phyloP scores from a whole-genome alignment of 2,888 invertebrate genomes.

The Ephialtes manifestator region DNA sequence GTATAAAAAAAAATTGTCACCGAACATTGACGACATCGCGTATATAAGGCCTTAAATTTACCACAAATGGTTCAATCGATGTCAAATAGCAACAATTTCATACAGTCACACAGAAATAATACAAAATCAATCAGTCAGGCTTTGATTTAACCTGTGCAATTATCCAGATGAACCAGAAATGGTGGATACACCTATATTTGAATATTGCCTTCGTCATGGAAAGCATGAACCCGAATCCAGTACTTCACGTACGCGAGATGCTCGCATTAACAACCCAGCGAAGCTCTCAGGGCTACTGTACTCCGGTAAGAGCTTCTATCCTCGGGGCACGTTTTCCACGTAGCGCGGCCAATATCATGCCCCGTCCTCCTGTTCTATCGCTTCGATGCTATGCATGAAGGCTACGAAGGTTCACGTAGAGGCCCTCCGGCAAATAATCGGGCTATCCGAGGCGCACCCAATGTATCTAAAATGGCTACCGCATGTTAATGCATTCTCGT shows the following conservation, averaged over 20 bases:
- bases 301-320: conserved; percentile 66
- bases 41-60: too few species aligned
- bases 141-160: not conserved
- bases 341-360: conserved; percentile 81
- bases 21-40: too few species aligned
- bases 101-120: too few species aligned
- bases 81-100: too few species aligned
- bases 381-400: conserved; percentile 2
- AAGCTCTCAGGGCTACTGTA: conserved; percentile 36
- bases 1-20: too few species aligned
- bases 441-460: conserved; percentile 74
- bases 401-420: conserved; percentile 56
- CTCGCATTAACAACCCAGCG: conserved; percentile 58
- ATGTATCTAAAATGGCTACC: conserved; percentile 75
- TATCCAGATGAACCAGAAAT: conserved; percentile 11
- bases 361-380: conserved; percentile 23
- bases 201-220: not conserved
- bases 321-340: conserved; percentile 80
- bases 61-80: too few species aligned
- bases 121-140: conserved; percentile 10
- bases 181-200: not conserved
- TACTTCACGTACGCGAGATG: conserved; percentile 12
- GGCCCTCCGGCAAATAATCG: conserved; percentile 81
- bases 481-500: conserved; percentile 68
- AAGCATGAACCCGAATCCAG: conserved; percentile 9